phyloP scores from a whole-genome alignment of 2,797 vertebrate species.

The Melanotaenia nigrans region DNA sequence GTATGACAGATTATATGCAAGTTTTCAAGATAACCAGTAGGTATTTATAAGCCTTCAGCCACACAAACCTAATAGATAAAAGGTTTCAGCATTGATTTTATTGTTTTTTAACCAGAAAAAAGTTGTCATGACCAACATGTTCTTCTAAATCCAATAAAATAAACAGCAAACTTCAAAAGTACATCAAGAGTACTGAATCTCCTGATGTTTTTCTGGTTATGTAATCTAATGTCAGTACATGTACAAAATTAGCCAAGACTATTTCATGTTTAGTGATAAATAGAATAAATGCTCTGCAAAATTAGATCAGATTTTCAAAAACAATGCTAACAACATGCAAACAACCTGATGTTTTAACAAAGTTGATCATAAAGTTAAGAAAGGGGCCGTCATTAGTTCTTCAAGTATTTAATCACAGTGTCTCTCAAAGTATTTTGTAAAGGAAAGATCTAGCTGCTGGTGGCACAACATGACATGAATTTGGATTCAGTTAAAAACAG shows the following conservation, averaged over 20 bases:
- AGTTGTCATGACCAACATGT: neutral
- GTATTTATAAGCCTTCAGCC: neutral
- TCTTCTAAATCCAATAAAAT: neutral
- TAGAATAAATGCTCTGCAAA: neutral
- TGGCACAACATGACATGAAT: neutral
- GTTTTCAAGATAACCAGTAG: neutral
- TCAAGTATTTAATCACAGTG: no score
- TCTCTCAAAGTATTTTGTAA: neutral
- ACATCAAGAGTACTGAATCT: neutral
- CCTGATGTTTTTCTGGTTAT: conserved; percentile 5
- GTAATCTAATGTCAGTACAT: neutral
- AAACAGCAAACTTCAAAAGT: neutral
- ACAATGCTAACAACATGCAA: no score
- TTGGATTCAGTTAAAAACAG: no score
- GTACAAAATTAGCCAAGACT: neutral
- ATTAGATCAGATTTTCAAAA: no score
- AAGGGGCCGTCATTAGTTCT: no score
- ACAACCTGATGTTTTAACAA: no score
- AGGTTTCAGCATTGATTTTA: neutral
- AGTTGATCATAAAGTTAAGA: no score
- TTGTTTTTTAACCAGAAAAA: conserved; percentile 1
- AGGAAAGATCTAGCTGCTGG: neutral
- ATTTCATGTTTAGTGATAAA: conserved; percentile 11
- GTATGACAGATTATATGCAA: neutral
- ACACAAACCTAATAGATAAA: neutral